Percentiles rank a stretch among this genome's conserved stretches.
phyloP scores from a whole-genome alignment of 1,140 invertebrate genomes.

The Drosophila mayri region DNA sequence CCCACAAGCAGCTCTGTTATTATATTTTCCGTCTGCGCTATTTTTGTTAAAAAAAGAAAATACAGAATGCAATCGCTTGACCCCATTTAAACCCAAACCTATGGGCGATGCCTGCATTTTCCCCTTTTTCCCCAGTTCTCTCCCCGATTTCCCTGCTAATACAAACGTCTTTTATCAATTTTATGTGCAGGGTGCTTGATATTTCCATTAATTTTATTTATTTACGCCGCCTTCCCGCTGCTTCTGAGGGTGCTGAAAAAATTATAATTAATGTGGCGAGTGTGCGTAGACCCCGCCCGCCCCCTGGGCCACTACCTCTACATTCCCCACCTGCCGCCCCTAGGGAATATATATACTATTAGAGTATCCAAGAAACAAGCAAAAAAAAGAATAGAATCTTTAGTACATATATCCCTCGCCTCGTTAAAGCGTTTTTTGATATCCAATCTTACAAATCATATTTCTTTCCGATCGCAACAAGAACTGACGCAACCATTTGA shows the following conservation, averaged over 20 bases:
- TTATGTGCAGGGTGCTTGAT: slow-evolving; percentile 60
- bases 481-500: slow-evolving; percentile 71
- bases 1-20: slow-evolving; percentile 37
- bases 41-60: slow-evolving; percentile 63
- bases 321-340: slow-evolving; percentile 33
- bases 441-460: slow-evolving; percentile 78
- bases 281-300: slow-evolving; percentile 39
- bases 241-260: slow-evolving; percentile 48
- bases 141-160: slow-evolving; percentile 27
- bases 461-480: slow-evolving; percentile 66
- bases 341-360: slow-evolving; percentile 56
- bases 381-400: neutral
- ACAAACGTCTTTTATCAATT: slow-evolving; percentile 59
- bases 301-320: too few species aligned
- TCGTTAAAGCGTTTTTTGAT: slow-evolving; percentile 71
- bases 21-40: slow-evolving; percentile 71
- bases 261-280: slow-evolving; percentile 72
- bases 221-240: slow-evolving; percentile 51
- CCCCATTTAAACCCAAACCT: slow-evolving; percentile 70
- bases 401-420: slow-evolving; percentile 2
- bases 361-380: neutral
- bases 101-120: slow-evolving; percentile 38
- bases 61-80: slow-evolving; percentile 74
- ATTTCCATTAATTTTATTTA: slow-evolving; percentile 75
- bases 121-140: neutral